Base-by-base conservation (phyloP, 2,888 invertebrate species). In the Euzophera pinguis region DNA sequence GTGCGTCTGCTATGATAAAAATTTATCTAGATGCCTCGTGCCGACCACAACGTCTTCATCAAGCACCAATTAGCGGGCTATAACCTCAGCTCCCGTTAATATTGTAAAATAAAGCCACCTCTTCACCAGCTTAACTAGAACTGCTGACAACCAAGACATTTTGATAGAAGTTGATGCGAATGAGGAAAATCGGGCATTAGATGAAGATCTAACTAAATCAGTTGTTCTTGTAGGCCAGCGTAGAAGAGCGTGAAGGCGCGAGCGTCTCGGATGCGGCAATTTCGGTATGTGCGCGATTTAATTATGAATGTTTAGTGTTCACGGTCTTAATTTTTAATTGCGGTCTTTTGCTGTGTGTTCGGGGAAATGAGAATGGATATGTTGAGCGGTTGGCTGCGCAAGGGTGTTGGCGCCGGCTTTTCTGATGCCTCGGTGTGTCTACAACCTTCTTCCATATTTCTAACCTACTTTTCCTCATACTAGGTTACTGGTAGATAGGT, bases 221-320 rank as follows among this genome's bases (percentile, higher is more conserved):
- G 52, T 14, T 45, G 29, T 13, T 49, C 49, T 52, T 45, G 48
- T 49, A 50, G 52, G 52, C 52, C 54, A 52, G 64, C 54, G 54
- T 73, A 77, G 63, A 79, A 75, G 76, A 81, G 73, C 79, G 78
- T 78, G 81, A 80, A 79, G 69, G 51, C 48, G 58, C 56, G 59
- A 63, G 58, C 64, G 60, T 62, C 65, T 60, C 55, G 50, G 50
- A 43, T 29, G 47, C 32, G 54, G 61, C 63, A 67, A 70, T 72
- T 75, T 76, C 61, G 71, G 71, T 71, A 66, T 68, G 66, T 63
- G 67, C 54, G 62, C 67, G 63, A 67, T 69, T 69, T 73, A 70
- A 74, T 76, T 76, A 75, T 61, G 64, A 67, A 71, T 71, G 66
- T 67, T 60, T 63, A 52, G 52, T 63, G 65, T 61, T 58, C 45